These are phyloP conservation scores for Psephotus haematonotus DNA, from an alignment of 2,113 vertebrate genomes.

Conservation along the genomic window DNA sequence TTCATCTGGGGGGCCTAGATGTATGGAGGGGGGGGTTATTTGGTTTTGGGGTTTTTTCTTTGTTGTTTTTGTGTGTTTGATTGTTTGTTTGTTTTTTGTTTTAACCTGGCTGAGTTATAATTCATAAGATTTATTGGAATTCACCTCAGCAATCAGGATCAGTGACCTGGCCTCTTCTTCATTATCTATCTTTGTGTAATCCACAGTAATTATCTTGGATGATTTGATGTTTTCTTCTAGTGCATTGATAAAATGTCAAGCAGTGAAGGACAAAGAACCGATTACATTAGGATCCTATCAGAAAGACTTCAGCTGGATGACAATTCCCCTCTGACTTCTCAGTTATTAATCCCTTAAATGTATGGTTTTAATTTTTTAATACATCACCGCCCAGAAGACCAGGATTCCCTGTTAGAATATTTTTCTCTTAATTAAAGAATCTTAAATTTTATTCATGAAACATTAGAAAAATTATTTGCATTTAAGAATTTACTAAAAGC, in stretches of 20 bases:
- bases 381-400: background rate
- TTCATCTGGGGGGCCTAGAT: background rate
- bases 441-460: background rate
- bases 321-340: background rate
- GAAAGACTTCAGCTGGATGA: constrained; percentile 25
- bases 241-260: constrained; percentile 46
- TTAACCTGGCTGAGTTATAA: background rate
- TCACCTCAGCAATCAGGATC: background rate
- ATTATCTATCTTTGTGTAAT: background rate
- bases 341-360: constrained; percentile 22
- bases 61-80: no score
- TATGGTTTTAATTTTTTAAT: background rate
- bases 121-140: background rate
- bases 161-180: background rate
- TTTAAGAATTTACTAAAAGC: background rate
- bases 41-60: background rate
- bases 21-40: background rate
- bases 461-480: background rate
- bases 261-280: constrained; percentile 44
- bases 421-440: background rate
- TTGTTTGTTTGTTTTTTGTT: no score
- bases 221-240: constrained; percentile 51
- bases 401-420: background rate
- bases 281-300: constrained; percentile 16
- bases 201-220: constrained; percentile 11